phyloP scores from a whole-genome alignment of 1,140 invertebrate species.

The Drosophila sechellia region DNA sequence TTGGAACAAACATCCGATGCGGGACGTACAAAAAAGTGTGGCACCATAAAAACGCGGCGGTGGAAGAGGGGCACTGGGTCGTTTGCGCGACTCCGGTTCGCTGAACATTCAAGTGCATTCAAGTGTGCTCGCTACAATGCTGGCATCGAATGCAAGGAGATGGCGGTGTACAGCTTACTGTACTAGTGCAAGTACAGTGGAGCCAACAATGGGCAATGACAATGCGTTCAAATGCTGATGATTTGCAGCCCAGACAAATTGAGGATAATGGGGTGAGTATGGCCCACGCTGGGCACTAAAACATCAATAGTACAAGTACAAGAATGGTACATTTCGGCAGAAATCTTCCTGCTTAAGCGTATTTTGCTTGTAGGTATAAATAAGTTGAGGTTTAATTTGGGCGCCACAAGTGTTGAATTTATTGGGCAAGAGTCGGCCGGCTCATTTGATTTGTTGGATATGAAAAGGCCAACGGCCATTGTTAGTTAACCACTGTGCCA shows the following conservation, averaged over 20 bases:
- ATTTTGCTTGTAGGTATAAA: no score
- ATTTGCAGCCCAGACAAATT: slow-evolving; percentile 5
- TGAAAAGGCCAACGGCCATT: slow-evolving; percentile 20
- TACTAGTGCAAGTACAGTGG: slow-evolving; percentile 19
- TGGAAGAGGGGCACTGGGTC: slow-evolving; percentile 23
- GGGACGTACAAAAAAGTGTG: neutral
- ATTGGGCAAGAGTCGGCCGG: neutral
- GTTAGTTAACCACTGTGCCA: slow-evolving; percentile 28
- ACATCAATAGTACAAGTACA: neutral
- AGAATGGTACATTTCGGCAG: neutral
- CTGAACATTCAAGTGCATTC: slow-evolving; percentile 69
- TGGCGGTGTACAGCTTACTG: neutral
- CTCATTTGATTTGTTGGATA: neutral
- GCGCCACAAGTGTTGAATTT: neutral
- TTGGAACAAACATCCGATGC: slow-evolving; percentile 32
- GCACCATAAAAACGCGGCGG: neutral
- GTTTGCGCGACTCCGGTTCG: slow-evolving; percentile 56
- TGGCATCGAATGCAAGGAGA: slow-evolving; percentile 24
- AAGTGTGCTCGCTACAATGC: slow-evolving; percentile 54
- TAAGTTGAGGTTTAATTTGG: neutral
- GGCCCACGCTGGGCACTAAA: neutral
- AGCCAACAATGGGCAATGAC: slow-evolving; percentile 3
- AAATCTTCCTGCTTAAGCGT: no score
- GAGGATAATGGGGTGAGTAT: neutral
- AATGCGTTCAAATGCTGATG: neutral